A percentile compares a stretch with the other conserved stretches of the same genome.
Conservation (phyloP, 2,797 vertebrate genomes). For the Chelidonichthys spinosus region DNA sequence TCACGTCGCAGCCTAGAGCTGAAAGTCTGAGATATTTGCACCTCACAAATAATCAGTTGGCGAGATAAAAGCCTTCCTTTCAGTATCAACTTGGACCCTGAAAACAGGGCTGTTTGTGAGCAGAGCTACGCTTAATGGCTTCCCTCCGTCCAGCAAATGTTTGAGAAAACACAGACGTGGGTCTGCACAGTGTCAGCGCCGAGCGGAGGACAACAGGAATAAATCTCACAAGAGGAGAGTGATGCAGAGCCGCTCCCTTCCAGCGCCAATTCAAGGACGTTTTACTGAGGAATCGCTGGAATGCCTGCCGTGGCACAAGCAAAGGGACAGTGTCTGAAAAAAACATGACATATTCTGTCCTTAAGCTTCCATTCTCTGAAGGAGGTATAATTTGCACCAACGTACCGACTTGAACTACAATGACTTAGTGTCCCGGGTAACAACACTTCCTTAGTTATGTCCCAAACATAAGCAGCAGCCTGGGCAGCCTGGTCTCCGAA, state of each 20-base stretch:
- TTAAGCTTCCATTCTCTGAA: slow-evolving; percentile 9
- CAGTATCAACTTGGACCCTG: slow-evolving; percentile 43
- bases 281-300: slow-evolving; percentile 29
- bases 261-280: slow-evolving; percentile 25
- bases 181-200: slow-evolving; percentile 71
- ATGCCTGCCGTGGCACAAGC: neutral
- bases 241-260: slow-evolving; percentile 28
- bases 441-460: slow-evolving; percentile 19
- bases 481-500: no score
- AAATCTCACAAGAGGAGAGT: slow-evolving; percentile 53
- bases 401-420: slow-evolving; percentile 4
- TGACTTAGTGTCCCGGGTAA: neutral
- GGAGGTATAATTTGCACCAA: neutral
- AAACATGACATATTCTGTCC: neutral
- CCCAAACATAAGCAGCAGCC: neutral
- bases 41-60: slow-evolving; percentile 11
- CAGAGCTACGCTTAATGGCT: slow-evolving; percentile 58
- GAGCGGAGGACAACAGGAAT: slow-evolving; percentile 61
- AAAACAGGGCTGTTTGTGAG: slow-evolving; percentile 48
- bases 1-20: neutral
- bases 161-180: slow-evolving; percentile 75
- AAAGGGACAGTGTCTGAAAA: neutral
- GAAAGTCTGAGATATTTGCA: neutral
- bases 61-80: slow-evolving; percentile 45
- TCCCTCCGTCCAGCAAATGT: slow-evolving; percentile 50